Conservation (phyloP, 2,797 vertebrate species). For the Anguilla obscura region DNA sequence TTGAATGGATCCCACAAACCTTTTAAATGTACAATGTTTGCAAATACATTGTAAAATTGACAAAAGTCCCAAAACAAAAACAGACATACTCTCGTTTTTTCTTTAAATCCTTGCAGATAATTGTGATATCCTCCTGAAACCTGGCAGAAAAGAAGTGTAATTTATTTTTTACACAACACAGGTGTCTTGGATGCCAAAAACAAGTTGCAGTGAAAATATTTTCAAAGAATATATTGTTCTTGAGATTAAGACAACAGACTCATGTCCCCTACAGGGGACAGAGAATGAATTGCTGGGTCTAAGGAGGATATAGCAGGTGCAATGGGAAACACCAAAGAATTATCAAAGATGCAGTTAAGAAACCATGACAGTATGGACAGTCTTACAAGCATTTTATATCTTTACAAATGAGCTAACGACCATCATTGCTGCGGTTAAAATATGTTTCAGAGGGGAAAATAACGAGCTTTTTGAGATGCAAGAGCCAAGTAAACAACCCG, state of each 20-base stretch:
- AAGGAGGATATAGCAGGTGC: no score
- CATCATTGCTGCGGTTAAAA: background rate
- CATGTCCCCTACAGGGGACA: no score
- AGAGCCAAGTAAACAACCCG: background rate
- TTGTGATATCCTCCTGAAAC: background rate
- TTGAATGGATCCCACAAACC: background rate
- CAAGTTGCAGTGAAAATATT: background rate
- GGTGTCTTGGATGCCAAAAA: background rate
- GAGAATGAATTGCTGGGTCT: no score
- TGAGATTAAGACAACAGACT: background rate
- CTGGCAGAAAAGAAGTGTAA: background rate
- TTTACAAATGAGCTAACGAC: background rate
- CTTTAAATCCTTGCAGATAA: background rate
- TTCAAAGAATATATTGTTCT: background rate
- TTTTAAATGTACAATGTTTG: background rate
- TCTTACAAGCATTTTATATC: background rate
- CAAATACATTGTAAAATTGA: background rate
- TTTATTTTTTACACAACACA: background rate
- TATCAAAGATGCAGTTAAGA: background rate
- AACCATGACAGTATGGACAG: background rate
- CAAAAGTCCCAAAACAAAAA: background rate
- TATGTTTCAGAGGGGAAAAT: background rate
- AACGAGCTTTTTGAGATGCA: background rate
- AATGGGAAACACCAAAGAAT: background rate
- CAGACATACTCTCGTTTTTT: background rate